These are phyloP conservation scores for Chelon labrosus DNA, from an alignment of 2,797 vertebrate species.

Conservation along the genomic window DNA sequence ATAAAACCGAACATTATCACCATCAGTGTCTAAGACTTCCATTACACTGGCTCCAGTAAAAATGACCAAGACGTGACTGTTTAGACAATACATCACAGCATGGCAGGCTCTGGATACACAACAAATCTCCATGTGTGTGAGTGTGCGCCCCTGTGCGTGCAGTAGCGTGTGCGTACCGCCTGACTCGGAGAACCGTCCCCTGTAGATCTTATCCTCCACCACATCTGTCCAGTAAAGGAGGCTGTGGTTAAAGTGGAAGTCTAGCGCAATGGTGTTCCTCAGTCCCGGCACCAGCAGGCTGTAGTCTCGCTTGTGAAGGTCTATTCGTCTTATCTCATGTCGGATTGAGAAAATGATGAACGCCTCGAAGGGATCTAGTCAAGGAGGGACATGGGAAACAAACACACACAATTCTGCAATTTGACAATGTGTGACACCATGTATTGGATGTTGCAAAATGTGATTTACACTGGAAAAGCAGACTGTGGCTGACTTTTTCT, in stretches of 20 bases:
- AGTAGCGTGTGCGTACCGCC: constrained; percentile 85
- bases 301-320: constrained; percentile 98
- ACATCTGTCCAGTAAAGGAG: constrained; percentile 99
- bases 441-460: background rate
- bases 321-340: constrained; percentile 97
- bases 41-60: constrained; percentile 24
- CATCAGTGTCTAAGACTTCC: constrained; percentile 12
- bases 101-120: constrained; percentile 19
- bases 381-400: constrained; percentile 32
- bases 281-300: constrained; percentile 95
- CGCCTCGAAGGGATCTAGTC: constrained; percentile 96
- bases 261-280: constrained; percentile 97
- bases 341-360: constrained; percentile 99
- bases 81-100: constrained; percentile 27
- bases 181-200: constrained; percentile 93
- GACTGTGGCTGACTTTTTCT: background rate
- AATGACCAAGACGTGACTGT: constrained; percentile 28
- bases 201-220: constrained; percentile 99
- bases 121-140: constrained; percentile 19
- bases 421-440: constrained; percentile 8
- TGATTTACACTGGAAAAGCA: background rate
- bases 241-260: constrained; percentile 97
- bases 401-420: background rate
- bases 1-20: constrained; percentile 43
- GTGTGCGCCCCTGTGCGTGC: background rate